phyloP scores from a whole-genome alignment of 1,140 invertebrate genomes.

The Drosophila ambigua region DNA sequence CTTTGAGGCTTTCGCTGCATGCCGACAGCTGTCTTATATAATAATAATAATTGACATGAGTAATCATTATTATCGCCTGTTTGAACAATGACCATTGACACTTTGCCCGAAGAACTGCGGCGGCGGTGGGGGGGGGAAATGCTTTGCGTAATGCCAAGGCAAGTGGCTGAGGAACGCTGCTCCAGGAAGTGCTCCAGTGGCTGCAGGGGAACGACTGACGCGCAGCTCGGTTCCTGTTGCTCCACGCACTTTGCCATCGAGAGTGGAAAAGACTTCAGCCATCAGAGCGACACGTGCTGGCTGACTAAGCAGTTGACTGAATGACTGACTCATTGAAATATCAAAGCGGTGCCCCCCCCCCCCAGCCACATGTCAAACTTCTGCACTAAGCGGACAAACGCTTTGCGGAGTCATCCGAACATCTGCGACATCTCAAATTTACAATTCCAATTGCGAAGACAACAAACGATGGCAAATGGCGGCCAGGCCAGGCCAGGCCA shows the following conservation, averaged over 20 bases:
- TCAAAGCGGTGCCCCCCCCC: background rate
- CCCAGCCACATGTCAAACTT: constrained; percentile 17
- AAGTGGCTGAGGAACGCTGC: too few relatives aligned
- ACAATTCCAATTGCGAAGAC: constrained; percentile 66
- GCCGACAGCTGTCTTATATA: constrained; percentile 68
- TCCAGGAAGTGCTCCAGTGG: too few relatives aligned
- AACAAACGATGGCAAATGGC: constrained; percentile 53
- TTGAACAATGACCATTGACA: constrained; percentile 62
- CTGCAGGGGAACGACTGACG: too few relatives aligned
- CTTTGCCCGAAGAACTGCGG: constrained; percentile 26
- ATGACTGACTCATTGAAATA: constrained; percentile 40
- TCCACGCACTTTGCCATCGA: constrained; percentile 34
- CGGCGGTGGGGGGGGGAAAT: background rate
- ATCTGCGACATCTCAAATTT: constrained; percentile 71
- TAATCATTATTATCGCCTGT: constrained; percentile 53
- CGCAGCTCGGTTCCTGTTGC: background rate
- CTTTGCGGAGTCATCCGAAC: constrained; percentile 50
- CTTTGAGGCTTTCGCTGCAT: constrained; percentile 61
- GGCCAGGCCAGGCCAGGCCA: constrained; percentile 20
- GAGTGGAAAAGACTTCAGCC: too few relatives aligned
- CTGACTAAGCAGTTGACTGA: constrained; percentile 25
- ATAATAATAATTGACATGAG: constrained; percentile 63
- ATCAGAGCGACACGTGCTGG: constrained; percentile 33
- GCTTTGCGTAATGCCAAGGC: constrained; percentile 32
- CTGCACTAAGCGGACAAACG: constrained; percentile 2